Evolutionary conservation across 2,888 invertebrate species (phyloP), one percentile per base, ranked within the genome.

Genomic region (Nemotelus nigrinus): DNA sequence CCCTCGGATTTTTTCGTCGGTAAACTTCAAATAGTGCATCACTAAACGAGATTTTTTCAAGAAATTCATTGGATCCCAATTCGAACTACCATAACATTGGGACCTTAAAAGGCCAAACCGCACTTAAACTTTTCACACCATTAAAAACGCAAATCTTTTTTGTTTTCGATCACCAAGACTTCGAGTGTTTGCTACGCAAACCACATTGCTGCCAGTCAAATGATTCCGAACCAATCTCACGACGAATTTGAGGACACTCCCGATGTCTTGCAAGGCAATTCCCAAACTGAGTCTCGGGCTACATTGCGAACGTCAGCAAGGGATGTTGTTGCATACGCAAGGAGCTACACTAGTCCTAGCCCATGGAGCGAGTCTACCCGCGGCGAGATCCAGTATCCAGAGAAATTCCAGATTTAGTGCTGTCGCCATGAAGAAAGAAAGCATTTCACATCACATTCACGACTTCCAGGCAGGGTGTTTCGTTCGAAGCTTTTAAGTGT

Each of bases 271-370:
- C 47, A 74, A 60, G 60, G 74, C 74, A 74, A 74, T 74, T 10
- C 74, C 60, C 6, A 74, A 60, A 74, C 74, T 74, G 60, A 74
- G 41, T 60, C 48, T 63, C 63, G 53, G 6, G 70, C 70, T 70
- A 39, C 63, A 63, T 70, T n/a, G 65, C 47, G 47, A 47, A 68
- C 68, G 55, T 53, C 70, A 70, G 70, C n/a, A 25, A 10, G 39
- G 70, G 70, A 70, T 55, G 10, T 10, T 47, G 53, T 50, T 48
- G 10, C 68, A 41, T 63, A n/a, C 6, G 41, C 53, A 50, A 53
- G 68, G 50, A 44, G 53, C 41, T 39, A 53, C 50, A 41, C 50
- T 55, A n/a, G 53, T 41, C 8, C 50, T 55, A n/a, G 53, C 53
- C 8, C 43, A 68, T 53, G 6, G n/a, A 70, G 39, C 53, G 39